Evolutionary conservation across 2,888 invertebrate species (phyloP), one percentile per base, ranked within the genome.

Genomic region (Lymantria monacha): DNA sequence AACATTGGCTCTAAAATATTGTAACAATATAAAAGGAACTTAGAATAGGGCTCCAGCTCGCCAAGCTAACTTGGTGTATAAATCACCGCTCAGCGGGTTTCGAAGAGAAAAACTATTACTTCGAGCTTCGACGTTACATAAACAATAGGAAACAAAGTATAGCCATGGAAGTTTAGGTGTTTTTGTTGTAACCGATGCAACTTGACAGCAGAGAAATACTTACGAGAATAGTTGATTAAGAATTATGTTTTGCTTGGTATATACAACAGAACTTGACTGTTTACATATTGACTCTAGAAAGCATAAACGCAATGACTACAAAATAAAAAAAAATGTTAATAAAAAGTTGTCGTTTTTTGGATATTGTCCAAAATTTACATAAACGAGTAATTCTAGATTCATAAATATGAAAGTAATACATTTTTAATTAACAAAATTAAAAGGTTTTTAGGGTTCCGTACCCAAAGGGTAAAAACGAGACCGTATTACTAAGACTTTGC

Each of bases 41-140:
- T 61, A 53, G 53, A 61, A 45, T 51, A 59, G 61, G 61, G 22
- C 10, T 1, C 9, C 9, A 33, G 10, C 47, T 49, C 33, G 49
- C 46, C 9, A 12, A 13, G 15, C 48, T 33, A 68, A 68, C 68
- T 71, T 68, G 54, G 54, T 51, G 48, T 63, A 71, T 72, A 73
- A 71, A 72, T 72, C 73, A 72, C 72, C 46, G 46, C 60, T 58
- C 61, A 48, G 63, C 22, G 70, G 63, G 58, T 64, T 62, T 60
- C 53, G 54, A 48, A 53, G 57, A 56, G 66, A 69, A 71, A 71
- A 72, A 72, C 63, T 69, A 44, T 54, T 68, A 72, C 61, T 69
- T 69, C 42, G 53, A 54, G 63, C 42, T 49, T 59, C 58, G 52
- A 56, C 53, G 62, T 63, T 65, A 56, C 57, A 67, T 63, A 69